Conservation (phyloP, 1,140 invertebrate genomes). For the Nomia melanderi region DNA sequence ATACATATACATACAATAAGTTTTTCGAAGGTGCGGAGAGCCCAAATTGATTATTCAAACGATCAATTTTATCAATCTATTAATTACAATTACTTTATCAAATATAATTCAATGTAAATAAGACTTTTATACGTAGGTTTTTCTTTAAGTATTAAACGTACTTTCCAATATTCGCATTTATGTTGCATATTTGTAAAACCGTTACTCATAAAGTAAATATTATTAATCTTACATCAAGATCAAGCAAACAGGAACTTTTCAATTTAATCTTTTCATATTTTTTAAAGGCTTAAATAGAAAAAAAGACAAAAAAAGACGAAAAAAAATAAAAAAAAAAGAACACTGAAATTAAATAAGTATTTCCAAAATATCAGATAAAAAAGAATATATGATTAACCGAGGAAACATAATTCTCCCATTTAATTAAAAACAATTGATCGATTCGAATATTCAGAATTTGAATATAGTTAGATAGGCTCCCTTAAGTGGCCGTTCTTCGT, state of each 20-base stretch:
- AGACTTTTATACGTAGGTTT: background rate
- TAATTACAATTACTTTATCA: background rate
- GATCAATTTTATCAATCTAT: conserved; percentile 8
- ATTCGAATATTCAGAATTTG: conserved; percentile 39
- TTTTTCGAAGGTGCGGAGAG: conserved; percentile 40
- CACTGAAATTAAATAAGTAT: conserved; percentile 72
- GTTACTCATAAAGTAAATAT: background rate
- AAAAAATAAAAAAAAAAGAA: conserved; percentile 8
- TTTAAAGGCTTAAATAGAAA: too few species aligned
- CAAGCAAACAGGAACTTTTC: background rate
- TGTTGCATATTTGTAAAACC: background rate
- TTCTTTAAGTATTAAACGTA: background rate
- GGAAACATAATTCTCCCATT: background rate
- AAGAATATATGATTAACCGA: conserved; percentile 14
- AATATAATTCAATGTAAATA: background rate
- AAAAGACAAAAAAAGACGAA: too few species aligned
- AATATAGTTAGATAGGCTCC: conserved; percentile 24
- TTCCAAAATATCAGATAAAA: conserved; percentile 49
- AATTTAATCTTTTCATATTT: too few species aligned
- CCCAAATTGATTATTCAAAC: conserved; percentile 36
- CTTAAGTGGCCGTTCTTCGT: conserved; percentile 29
- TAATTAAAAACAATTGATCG: conserved; percentile 19
- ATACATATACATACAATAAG: conserved; percentile 56
- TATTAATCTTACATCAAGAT: background rate
- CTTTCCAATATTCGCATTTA: background rate